Evolutionary conservation across 2,797 vertebrate genomes (phyloP), one percentile per base, ranked within the genome.

Genomic region (Pipistrellus kuhlii): DNA sequence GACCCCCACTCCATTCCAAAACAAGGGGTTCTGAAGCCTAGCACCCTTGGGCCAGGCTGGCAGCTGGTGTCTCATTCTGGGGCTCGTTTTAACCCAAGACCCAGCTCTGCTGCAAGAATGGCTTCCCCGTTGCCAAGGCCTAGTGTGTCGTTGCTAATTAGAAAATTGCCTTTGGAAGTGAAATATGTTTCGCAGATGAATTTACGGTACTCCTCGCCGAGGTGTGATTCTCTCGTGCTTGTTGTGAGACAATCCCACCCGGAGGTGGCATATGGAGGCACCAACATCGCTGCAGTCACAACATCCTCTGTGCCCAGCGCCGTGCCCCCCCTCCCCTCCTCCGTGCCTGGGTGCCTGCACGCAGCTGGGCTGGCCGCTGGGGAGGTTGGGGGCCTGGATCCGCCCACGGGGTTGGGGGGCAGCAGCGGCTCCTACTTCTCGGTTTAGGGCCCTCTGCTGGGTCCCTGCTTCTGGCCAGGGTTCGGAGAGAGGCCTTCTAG

Each of bases 131-230:
- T 85, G 93, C 21, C 92, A 92, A 95, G 89, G 89, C 9, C 94
- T 95, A 93, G 85, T 4, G 1, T 53, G 91, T 90, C 57, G 5
- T 17, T 89, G 53, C 96, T 96, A 97, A 97, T 97, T 95, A 93
- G 91, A 96, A 95, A 48, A 30, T 95, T 94, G 96, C 96, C 96
- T 94, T 87, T 94, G 88, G 96, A 92, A 94, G 90, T 88, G 96
- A 97, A 93, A 75, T 94, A 46, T 55, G 96, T 97, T 95, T 96
- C 66, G 13, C 95, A 95, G 96, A 64, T 64, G 92, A 96, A 88
- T 9, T 55, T 30, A 64, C 73, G 95, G 96, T 94, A 72, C 69
- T 96, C 48, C 64, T 90, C 0, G 38, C 90, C 0, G 8, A 11
- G 94, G 88, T 83, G 69, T 18, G 95, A 44, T 20, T 14, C 1